Base-by-base conservation (phyloP, 1,140 invertebrate species). In the Cydia splendana region DNA sequence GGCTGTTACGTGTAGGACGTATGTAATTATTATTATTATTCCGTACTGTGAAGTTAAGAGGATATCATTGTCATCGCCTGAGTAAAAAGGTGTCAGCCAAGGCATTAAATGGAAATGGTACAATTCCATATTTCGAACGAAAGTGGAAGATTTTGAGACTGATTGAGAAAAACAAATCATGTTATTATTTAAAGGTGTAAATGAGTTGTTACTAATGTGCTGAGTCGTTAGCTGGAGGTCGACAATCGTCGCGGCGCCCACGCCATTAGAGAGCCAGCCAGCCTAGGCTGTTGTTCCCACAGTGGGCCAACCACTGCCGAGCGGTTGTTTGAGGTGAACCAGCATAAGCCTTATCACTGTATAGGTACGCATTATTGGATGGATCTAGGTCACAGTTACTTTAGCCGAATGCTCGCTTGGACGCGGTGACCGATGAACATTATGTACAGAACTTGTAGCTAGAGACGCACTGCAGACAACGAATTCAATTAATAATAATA, bases 101-200 rank as follows among this genome's bases (percentile, higher is more conserved):
- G 13, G 15, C 51, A n/a, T 53, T 15, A 48, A n/a, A 53, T 53
- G 15, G 13, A 15, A 62, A 10, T 38, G 5, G 15, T 71, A 42
- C 15, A 45, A 18, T 69, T 71, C 67, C 6, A 71, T 18, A 67
- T n/a, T 67, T 4, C 15, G 15, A 38, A 34, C n/a, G 65, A 67
- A 34, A 67, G 65, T 20, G 65, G 65, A 67, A 67, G 65, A 71
- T 71, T 71, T 38, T 42, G 67, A 9, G 34, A 71, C 30, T 71
- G 30, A 71, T 71, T 71, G 67, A 38, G 67, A 38, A 38, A 71
- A 71, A 45, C 67, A 24, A 71, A 71, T 71, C 13, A 10, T 71
- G 30, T 38, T 71, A 71, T 71, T 71, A 71, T 71, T 71, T 42
- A n/a, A 71, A 71, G n/a, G 67, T 71, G 67, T 71, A 38, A 71